Evolutionary conservation across 2,888 invertebrate species (phyloP), one percentile per base, ranked within the genome.

Genomic region (Acronicta aceris): DNA sequence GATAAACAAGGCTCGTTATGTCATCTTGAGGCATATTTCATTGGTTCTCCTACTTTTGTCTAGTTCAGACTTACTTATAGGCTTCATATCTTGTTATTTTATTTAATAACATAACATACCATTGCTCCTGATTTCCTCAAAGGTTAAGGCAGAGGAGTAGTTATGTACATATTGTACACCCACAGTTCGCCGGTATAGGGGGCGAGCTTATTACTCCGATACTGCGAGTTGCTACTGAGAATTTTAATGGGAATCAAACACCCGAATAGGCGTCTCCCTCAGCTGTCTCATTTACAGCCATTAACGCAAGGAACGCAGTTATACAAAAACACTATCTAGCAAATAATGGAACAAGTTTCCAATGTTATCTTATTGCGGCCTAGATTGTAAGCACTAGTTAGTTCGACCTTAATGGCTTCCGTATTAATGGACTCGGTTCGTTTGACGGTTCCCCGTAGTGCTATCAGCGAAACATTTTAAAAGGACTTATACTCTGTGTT

Each of bases 321-420:
- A n/a, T 15, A 43, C 21, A n/a, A 21, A 69, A 56, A 56, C 13
- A 13, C 38, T 15, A 36, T 56, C 16, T 47, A 17, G 43, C n/a
- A 38, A 54, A 55, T 50, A 50, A 47, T 21, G 27, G 41, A 25
- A 53, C 43, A 52, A 45, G 56, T 57, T 59, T 49, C 8, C 41
- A 51, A 51, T 64, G 54, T 69, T 59, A 65, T 66, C 62, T 65
- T 57, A 58, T 51, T 57, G 55, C 49, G 45, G 46, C 12, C 56
- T 67, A 56, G 16, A 49, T 69, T 48, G 57, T 65, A 53, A 59
- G 71, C 62, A 65, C 55, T 74, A 69, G 64, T 33, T 33, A 12
- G 65, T 66, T 70, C 17, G 27, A 43, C 54, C 62, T 65, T 72
- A 75, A 74, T 71, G 65, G 70, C 67, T 55, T 65, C 68, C 71